Evolutionary conservation across 2,888 invertebrate genomes (phyloP), one percentile per base, ranked within the genome.

Genomic region (Drosophila recens): DNA sequence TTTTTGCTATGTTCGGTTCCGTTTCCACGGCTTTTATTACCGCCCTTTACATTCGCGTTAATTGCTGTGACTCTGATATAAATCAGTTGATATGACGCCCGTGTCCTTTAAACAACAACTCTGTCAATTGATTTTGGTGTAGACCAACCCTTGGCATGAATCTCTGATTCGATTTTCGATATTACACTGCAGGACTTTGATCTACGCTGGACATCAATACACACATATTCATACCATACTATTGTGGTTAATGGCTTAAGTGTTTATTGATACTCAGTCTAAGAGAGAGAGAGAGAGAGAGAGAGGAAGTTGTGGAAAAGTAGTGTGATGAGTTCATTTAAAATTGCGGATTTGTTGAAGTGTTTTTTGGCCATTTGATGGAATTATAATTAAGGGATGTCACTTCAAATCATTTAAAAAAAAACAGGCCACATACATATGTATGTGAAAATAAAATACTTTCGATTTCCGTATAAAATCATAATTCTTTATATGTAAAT

Each of bases 1-100:
- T 15, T 43, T 40, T 57, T 0, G 15, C 13, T 42, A 34, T 42
- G 43, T 43, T 13, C 20, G 27, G 46, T 61, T 49, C 49, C 49
- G 54, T 79, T 63, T 43, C 52, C 49, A 30, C 53, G 27, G 49
- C 13, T 84, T 88, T 89, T 89, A 84, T 71, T 62, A 66, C 72
- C 79, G 65, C 58, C 75, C 67, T 76, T 86, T 68, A 84, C 84
- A 84, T 76, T 84, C 76, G 65, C 89, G 84, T 84, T 84, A 84
- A 84, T 84, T 84, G 87, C 84, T 67, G 69, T 61, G 84, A 66
- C 83, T 70, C 67, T 75, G 87, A 83, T 88, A 83, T 83, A 84
- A 89, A 84, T 89, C 89, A 74, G 84, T 75, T 74, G 84, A 83
- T 75, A 83, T 82, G 75, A 75, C 79, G 67, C 65, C 64, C 71